phyloP scores from a whole-genome alignment of 2,888 invertebrate species.

The Oscheius myriophilus region DNA sequence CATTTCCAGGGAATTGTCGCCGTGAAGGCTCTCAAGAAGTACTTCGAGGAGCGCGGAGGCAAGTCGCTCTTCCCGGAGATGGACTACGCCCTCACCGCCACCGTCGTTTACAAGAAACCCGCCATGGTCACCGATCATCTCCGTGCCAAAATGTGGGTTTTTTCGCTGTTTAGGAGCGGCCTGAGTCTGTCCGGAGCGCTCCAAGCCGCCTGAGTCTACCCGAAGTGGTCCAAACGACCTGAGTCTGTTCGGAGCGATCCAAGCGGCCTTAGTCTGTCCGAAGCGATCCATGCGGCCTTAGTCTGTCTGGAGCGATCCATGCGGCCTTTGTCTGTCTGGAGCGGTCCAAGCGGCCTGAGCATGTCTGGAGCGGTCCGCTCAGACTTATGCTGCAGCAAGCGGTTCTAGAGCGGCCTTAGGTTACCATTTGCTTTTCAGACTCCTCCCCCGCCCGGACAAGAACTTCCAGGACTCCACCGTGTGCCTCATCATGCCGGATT shows the following conservation, averaged over 20 bases:
- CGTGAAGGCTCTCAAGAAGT: conserved; percentile 45
- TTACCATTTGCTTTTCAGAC: conserved; percentile 44
- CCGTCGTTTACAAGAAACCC: conserved; percentile 60
- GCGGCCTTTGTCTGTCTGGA: too few relatives aligned
- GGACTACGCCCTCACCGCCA: conserved; percentile 49
- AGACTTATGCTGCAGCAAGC: too few relatives aligned
- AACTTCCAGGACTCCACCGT: conserved; percentile 58
- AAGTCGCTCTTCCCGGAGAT: conserved; percentile 62
- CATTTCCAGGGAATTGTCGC: conserved; percentile 41
- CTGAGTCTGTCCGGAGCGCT: not conserved
- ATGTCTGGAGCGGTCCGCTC: too few relatives aligned
- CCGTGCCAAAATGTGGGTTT: conserved; percentile 41
- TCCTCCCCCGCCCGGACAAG: conserved; percentile 51
- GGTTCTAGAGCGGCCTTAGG: too few relatives aligned
- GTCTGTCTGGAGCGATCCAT: too few relatives aligned
- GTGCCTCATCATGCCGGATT: conserved; percentile 66
- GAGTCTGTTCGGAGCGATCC: too few relatives aligned
- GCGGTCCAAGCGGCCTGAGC: too few relatives aligned
- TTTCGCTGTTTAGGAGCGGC: not conserved
- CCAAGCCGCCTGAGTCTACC: too few relatives aligned
- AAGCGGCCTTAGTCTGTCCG: too few relatives aligned
- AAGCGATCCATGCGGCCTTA: too few relatives aligned
- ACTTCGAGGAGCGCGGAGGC: conserved; percentile 40
- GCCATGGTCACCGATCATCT: conserved; percentile 36
- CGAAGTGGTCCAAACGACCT: too few relatives aligned